Evolutionary conservation across 2,113 vertebrate genomes (phyloP).

Genomic region (Elanoides forficatus): DNA sequence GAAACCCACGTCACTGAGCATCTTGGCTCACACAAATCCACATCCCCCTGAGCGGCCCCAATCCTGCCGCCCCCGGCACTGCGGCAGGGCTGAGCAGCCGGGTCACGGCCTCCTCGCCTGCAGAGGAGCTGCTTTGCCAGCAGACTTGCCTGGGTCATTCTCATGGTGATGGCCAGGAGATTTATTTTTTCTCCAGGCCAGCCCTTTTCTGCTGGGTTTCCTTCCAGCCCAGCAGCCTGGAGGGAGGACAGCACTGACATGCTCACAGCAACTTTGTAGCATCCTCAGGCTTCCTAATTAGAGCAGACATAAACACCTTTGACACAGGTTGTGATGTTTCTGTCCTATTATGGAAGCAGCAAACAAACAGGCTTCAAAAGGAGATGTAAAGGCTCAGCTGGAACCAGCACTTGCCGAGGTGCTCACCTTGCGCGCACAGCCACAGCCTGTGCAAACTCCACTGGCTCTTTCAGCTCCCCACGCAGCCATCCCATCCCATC

Average conservation of each 20-base stretch:
- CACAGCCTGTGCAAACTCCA: not conserved
- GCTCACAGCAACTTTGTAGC: not conserved
- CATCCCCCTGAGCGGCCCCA: accelerated
- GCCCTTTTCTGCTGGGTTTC: not conserved
- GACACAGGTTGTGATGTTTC: not conserved
- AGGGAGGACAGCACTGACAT: not conserved
- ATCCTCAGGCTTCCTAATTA: not conserved
- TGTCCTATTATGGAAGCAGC: not conserved
- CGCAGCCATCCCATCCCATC: too few species aligned
- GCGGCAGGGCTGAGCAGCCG: not conserved
- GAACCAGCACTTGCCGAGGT: not conserved
- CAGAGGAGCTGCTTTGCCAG: not conserved
- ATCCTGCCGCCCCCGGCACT: accelerated
- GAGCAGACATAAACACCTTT: not conserved
- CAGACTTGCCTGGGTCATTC: not conserved
- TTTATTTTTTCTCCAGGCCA: not conserved
- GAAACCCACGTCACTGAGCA: accelerated
- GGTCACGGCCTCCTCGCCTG: accelerated
- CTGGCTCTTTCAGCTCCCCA: not conserved
- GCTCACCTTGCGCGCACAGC: not conserved
- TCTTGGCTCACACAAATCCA: not conserved
- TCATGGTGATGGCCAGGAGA: not conserved
- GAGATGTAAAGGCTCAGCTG: not conserved
- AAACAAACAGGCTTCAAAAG: not conserved
- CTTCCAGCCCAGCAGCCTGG: not conserved